phyloP scores from a whole-genome alignment of 2,888 invertebrate genomes.

The Acleris emargana region DNA sequence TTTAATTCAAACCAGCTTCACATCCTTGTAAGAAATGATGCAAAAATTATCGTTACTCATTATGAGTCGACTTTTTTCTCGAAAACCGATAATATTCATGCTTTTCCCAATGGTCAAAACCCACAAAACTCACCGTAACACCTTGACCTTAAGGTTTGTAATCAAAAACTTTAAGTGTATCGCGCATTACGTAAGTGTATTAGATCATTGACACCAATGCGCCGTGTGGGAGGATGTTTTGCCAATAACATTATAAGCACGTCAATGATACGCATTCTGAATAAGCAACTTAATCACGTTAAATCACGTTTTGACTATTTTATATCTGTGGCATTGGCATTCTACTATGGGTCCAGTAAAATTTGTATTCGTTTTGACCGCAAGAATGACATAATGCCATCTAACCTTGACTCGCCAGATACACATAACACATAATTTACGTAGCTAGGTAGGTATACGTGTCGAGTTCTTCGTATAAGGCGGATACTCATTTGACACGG shows the following conservation, averaged over 20 bases:
- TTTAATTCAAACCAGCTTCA: neutral
- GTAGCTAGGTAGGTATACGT: too few species aligned
- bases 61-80: neutral
- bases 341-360: too few species aligned
- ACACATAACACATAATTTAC: too few species aligned
- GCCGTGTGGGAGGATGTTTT: constrained; percentile 15
- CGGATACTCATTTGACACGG: too few species aligned
- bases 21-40: neutral
- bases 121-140: constrained; percentile 17
- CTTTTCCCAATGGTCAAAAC: too few species aligned
- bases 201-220: constrained; percentile 35
- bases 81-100: neutral
- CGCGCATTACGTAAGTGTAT: constrained; percentile 29
- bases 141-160: constrained; percentile 19
- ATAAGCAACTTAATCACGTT: constrained; percentile 3
- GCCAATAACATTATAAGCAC: constrained; percentile 21
- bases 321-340: too few species aligned
- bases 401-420: too few species aligned
- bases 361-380: too few species aligned
- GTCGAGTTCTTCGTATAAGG: too few species aligned
- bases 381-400: too few species aligned
- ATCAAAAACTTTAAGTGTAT: constrained; percentile 28
- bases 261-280: constrained; percentile 9
- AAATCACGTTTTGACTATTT: neutral
- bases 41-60: neutral